Evolutionary conservation across 2,113 vertebrate species (phyloP), one percentile per base, ranked within the genome.

Genomic region (Python bivittatus): DNA sequence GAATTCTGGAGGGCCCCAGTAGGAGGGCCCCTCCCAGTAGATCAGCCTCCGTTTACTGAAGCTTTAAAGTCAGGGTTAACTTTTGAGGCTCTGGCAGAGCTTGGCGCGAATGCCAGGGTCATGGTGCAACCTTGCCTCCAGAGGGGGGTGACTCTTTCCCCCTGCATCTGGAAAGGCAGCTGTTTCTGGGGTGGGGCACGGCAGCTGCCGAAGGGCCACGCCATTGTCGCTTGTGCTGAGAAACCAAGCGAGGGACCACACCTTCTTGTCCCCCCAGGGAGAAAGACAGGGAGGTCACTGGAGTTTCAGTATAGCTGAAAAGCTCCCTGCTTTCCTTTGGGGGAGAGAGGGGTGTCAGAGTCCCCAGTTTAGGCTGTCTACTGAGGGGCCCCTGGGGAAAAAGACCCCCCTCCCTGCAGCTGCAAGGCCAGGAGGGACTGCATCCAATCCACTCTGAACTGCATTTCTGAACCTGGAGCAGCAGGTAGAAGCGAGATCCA

Each of bases 151-250:
- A 12, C 17, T 23, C 22, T 1, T 90, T 10, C 17, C 48, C 5
- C 27, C 8, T 1, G 6, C 29, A 20, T 29, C 68, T n/a, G 25
- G 33, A 57, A 38, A 44, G 5, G 25, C 53, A 27, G 89, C 22
- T 27, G 33, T 38, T 15, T 42, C 88, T 72, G 61, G 88, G 61
- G 44, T 33, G 61, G 61, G 20, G 60, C 60, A 23, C 17, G 23
- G 61, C 60, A 72, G 44, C 44, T 89, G 25, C 60, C 13, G 0
- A 57, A 27, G 8, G 17, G 20, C 52, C 29, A 5, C 13, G 0
- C 20, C 0, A 10, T 5, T 6, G 0, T 6, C 20, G 1, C 0
- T 1, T 4, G 23, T 17, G 1, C 53, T 57, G 33, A 29, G 38
- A 44, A 86, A 64, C 56, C 44, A 61, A 60, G 17, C 0, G 2